Evolutionary conservation across 2,888 invertebrate species (phyloP).

Genomic region (Platypus cylindrus): DNA sequence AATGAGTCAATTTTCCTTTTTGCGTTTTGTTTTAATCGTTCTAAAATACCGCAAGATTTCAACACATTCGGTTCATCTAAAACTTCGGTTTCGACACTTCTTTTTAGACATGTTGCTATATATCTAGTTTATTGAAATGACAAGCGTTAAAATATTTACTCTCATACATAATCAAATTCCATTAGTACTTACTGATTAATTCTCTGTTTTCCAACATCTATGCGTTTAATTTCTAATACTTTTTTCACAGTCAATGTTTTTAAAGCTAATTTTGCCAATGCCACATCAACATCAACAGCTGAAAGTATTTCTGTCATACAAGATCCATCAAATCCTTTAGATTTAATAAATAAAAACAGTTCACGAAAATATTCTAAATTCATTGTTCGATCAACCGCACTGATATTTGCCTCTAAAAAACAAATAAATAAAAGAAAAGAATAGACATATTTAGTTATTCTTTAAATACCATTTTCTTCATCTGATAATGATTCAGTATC

Average conservation of each 20-base stretch:
- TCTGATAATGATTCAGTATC: slow-evolving; percentile 32
- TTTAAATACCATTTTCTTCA: slow-evolving; percentile 18
- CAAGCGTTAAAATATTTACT: no score
- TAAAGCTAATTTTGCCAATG: slow-evolving; percentile 21
- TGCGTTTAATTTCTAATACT: slow-evolving; percentile 19
- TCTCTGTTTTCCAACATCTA: slow-evolving; percentile 25
- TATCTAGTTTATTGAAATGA: no score
- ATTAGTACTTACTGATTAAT: slow-evolving; percentile 22
- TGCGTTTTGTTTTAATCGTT: slow-evolving; percentile 16
- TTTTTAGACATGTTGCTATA: slow-evolving; percentile 16
- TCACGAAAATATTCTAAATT: slow-evolving; percentile 21
- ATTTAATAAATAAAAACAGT: slow-evolving; percentile 22
- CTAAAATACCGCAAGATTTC: slow-evolving; percentile 9
- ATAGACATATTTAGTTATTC: no score
- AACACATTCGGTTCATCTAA: no score
- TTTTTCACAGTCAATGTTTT: slow-evolving; percentile 20
- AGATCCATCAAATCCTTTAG: slow-evolving; percentile 22
- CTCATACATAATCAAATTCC: no score
- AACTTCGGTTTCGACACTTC: no score
- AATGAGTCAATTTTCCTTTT: slow-evolving; percentile 7
- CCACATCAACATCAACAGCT: slow-evolving; percentile 22
- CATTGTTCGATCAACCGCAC: slow-evolving; percentile 11
- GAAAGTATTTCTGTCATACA: slow-evolving; percentile 20
- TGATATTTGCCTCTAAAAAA: slow-evolving; percentile 2
- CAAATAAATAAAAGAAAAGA: slow-evolving; percentile 2